phyloP scores from a whole-genome alignment of 2,888 invertebrate species.

The Pterostichus madidus region DNA sequence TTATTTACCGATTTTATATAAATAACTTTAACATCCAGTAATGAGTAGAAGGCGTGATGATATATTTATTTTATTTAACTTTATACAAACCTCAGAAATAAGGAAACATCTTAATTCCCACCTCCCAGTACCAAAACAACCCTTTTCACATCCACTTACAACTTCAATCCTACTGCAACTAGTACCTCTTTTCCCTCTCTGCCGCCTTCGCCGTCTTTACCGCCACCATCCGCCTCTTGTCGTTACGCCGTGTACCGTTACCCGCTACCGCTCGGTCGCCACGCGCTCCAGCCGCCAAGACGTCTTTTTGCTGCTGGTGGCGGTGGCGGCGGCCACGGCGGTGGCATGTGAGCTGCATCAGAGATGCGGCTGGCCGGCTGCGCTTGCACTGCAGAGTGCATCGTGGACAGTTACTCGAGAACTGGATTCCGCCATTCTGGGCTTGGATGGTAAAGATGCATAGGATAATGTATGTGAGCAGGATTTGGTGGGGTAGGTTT shows the following conservation, averaged over 20 bases:
- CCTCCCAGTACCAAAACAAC: no score
- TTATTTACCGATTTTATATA: no score
- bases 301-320: no score
- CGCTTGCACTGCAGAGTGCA: background rate
- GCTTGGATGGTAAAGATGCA: background rate
- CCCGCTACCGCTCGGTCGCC: background rate
- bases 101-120: no score
- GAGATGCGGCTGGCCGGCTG: background rate
- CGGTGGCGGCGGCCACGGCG: background rate
- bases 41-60: no score
- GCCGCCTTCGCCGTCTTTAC: background rate
- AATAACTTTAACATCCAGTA: no score
- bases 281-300: background rate
- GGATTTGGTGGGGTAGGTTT: no score
- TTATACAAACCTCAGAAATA: no score
- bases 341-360: conserved; percentile 3
- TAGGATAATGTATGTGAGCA: no score
- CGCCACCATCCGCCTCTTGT: background rate
- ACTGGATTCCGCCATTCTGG: background rate
- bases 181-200: background rate
- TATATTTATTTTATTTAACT: no score
- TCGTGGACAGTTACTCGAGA: background rate
- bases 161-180: no score
- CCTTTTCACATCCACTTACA: no score
- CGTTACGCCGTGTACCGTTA: conserved; percentile 14